Base-by-base conservation (phyloP, 2,888 invertebrate genomes). In the Drosophila kanekoi region DNA sequence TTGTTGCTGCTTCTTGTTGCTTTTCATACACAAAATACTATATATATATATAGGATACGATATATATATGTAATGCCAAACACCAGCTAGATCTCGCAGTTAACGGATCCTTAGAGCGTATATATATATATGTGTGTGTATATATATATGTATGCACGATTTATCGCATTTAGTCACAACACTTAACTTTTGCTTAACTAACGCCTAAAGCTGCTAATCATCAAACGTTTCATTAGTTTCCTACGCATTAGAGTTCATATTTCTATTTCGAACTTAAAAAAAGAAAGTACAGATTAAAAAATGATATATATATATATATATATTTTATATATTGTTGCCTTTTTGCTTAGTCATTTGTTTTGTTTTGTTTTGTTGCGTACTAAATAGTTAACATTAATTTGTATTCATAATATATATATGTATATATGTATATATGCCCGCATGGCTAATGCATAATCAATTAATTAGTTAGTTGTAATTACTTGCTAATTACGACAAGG, bases 131-230 rank as follows among this genome's bases (percentile, higher is more conserved):
- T n/a, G n/a, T n/a, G n/a, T n/a, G n/a, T n/a, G n/a, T n/a, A 2
- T 18, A 53, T 61, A 11, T 28, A 20, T 32, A 53, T 53, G 43
- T 57, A 60, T 64, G 61, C 41, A 72, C 40, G 56, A 63, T 45
- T 79, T 69, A 64, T 69, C 70, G 74, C 65, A 71, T 81, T 11
- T 18, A 82, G 81, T 85, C 84, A 85, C 84, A 85, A 85, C 84
- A 81, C 84, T 85, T 85, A 85, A 85, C 72, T 76, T 82, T 81
- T 4, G 70, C 85, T 79, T 81, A 76, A 49, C 67, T 79, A 82
- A 63, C 59, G 66, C 64, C 72, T 68, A 77, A 28, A 58, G 72
- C 67, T 75, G 72, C 67, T 77, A 62, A 62, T 62, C 54, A 62
- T 62, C 54, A 65, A 77, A 69, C 58, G 49, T 66, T 61, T 20